Conservation (phyloP, 2,113 vertebrate genomes). For the Chascanopsetta lugubris region DNA sequence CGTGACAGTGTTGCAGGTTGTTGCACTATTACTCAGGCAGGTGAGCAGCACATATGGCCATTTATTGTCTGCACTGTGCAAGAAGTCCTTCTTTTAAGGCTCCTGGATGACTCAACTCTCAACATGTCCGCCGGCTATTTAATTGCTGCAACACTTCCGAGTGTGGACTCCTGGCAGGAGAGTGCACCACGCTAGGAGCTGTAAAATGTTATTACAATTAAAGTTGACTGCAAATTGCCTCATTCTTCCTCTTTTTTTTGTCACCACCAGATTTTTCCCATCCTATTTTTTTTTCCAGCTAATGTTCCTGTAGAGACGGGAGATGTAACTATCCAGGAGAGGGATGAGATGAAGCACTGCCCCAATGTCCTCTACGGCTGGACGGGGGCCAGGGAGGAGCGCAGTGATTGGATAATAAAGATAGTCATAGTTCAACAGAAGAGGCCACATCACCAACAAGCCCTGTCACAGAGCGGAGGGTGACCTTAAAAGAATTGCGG, state of each 20-base stretch:
- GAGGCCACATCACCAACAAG: conserved; percentile 52
- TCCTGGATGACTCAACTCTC: conserved; percentile 11
- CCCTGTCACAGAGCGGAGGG: conserved; percentile 46
- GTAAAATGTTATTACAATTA: conserved; percentile 49
- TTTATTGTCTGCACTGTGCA: conserved; percentile 6
- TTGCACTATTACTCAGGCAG: conserved; percentile 19
- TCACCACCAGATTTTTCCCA: conserved; percentile 2
- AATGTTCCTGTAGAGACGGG: conserved; percentile 40
- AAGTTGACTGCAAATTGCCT: conserved; percentile 38
- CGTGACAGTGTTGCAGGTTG: conserved; percentile 10
- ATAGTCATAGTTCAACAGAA: conserved; percentile 53
- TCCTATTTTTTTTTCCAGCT: conserved; percentile 5
- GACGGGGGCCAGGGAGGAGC: conserved; percentile 52
- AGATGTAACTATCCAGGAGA: conserved; percentile 28
- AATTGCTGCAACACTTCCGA: conserved; percentile 46
- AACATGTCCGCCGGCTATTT: conserved; percentile 38
- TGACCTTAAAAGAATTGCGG: conserved; percentile 69
- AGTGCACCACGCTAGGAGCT: conserved; percentile 20
- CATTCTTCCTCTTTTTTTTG: conserved; percentile 19
- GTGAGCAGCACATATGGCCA: conserved; percentile 2
- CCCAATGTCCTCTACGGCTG: conserved; percentile 59
- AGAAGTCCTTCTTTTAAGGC: conserved; percentile 3
- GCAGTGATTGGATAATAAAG: conserved; percentile 69
- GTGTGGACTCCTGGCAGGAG: conserved; percentile 17
- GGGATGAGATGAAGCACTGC: conserved; percentile 40